Conservation (phyloP, 2,797 vertebrate species). For the Natrix natrix region DNA sequence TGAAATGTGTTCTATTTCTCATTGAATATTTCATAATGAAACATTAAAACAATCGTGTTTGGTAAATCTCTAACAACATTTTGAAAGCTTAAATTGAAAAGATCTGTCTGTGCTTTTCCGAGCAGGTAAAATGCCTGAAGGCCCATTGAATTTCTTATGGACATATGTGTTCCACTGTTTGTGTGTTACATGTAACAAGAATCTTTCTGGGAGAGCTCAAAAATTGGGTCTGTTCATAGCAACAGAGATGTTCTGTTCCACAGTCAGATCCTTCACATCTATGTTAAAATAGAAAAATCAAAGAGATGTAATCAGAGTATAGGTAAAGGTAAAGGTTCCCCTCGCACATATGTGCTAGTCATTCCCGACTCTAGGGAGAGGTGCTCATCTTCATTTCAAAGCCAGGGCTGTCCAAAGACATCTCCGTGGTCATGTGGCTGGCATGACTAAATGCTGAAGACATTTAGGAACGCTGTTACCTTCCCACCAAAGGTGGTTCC, state of each 20-base stretch:
- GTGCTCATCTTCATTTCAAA: too few species aligned
- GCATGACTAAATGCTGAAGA: too few species aligned
- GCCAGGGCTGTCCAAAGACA: too few species aligned
- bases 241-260: neutral
- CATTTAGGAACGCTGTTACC: too few species aligned
- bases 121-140: neutral
- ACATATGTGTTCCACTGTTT: neutral
- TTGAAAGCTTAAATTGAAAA: neutral
- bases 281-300: neutral
- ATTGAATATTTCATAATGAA: neutral
- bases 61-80: neutral
- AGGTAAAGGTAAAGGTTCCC: too few species aligned
- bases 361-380: too few species aligned
- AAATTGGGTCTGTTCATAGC: neutral
- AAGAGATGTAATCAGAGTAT: neutral
- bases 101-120: neutral
- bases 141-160: neutral
- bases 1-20: neutral
- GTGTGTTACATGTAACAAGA: neutral
- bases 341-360: too few species aligned
- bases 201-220: neutral
- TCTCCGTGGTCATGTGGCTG: too few species aligned
- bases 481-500: too few species aligned
- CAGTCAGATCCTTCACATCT: neutral
- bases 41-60: neutral